Percentiles rank a stretch among this genome's conserved stretches.
Conservation (phyloP, 2,797 vertebrate species). For the Neomorphus geoffroyi region DNA sequence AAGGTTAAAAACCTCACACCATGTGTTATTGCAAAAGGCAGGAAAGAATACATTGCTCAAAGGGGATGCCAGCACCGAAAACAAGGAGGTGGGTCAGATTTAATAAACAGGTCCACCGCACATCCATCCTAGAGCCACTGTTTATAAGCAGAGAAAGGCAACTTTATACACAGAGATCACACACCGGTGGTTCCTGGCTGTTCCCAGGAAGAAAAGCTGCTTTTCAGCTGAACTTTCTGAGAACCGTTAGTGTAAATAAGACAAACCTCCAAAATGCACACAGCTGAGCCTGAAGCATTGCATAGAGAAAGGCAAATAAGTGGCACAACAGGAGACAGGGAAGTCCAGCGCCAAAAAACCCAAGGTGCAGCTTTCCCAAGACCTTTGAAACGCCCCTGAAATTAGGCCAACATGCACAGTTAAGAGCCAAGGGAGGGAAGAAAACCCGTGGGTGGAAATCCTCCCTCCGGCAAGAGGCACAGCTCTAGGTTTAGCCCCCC, state of each 20-base stretch:
- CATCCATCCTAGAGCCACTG: slow-evolving; percentile 53
- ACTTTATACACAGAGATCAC: slow-evolving; percentile 60
- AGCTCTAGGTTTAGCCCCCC: background rate
- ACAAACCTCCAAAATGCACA: background rate
- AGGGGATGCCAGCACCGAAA: background rate
- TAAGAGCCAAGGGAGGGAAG: background rate
- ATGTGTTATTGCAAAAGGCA: background rate
- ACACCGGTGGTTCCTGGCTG: background rate
- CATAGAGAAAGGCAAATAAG: slow-evolving; percentile 29
- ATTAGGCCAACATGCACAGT: background rate
- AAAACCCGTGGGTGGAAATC: background rate
- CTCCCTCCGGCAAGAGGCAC: background rate
- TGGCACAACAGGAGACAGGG: background rate
- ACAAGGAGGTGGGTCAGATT: slow-evolving; percentile 24
- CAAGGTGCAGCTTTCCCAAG: background rate
- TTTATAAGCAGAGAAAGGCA: slow-evolving; percentile 65
- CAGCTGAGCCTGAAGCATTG: background rate
- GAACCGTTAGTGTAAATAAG: slow-evolving; percentile 50
- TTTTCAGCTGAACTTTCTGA: slow-evolving; percentile 60
- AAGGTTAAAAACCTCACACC: background rate
- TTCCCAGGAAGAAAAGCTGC: slow-evolving; percentile 45
- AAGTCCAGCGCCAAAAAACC: background rate
- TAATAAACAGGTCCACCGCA: slow-evolving; percentile 53
- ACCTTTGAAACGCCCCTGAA: slow-evolving; percentile 28
- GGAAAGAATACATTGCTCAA: background rate